Conservation (phyloP, 2,888 invertebrate genomes). For the Lypha dubia region DNA sequence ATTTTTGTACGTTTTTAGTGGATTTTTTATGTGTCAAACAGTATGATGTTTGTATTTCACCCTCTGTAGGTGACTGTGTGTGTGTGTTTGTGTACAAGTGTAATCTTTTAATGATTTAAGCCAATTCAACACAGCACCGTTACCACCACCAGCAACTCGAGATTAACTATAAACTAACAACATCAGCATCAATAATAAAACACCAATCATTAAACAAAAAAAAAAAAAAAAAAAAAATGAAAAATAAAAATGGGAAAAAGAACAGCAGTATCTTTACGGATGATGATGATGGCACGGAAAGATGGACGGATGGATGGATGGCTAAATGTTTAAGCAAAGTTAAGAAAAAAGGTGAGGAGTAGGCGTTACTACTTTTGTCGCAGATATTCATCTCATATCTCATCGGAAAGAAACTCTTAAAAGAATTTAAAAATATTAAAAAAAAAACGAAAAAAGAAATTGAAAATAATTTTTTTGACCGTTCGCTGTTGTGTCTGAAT, state of each 20-base stretch:
- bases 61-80: neutral
- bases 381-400: slow-evolving; percentile 70
- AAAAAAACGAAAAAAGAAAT: neutral
- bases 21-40: neutral
- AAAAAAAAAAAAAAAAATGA: neutral
- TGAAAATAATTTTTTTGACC: slow-evolving; percentile 35
- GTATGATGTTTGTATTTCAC: neutral
- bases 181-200: slow-evolving; percentile 25
- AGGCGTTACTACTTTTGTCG: slow-evolving; percentile 75
- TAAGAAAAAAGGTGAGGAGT: slow-evolving; percentile 67
- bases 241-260: neutral
- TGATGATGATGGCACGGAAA: slow-evolving; percentile 51
- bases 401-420: slow-evolving; percentile 47
- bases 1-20: neutral
- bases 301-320: slow-evolving; percentile 51
- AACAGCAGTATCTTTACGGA: slow-evolving; percentile 23
- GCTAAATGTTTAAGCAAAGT: slow-evolving; percentile 44
- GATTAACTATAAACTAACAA: slow-evolving; percentile 32
- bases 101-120: slow-evolving; percentile 82
- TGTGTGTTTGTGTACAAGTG: slow-evolving; percentile 28
- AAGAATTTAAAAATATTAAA: slow-evolving; percentile 7
- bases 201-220: slow-evolving; percentile 55
- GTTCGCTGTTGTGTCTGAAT: neutral
- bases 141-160: slow-evolving; percentile 64
- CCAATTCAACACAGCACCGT: slow-evolving; percentile 78